Evolutionary conservation across 2,113 vertebrate species (phyloP), one percentile per base, ranked within the genome.

Genomic region (Varanus salvator): DNA sequence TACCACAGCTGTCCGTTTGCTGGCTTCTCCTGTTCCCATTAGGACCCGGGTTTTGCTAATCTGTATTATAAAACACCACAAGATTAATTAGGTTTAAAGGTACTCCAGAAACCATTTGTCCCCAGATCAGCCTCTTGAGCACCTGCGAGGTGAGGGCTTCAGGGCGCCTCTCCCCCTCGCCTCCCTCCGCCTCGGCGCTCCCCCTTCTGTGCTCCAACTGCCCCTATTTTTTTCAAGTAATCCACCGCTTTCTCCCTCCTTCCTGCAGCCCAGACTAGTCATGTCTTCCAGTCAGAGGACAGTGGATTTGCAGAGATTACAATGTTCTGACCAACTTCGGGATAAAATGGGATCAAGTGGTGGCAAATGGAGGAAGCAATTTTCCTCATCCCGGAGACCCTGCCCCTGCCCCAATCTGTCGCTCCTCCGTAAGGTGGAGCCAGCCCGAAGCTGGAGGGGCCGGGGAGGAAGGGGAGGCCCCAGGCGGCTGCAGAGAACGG

Each of bases 261-360:
- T 15, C 11, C 69, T 29, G 48, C 31, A 50, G 19, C 66, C 66
- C 5, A 27, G 21, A 54, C 50, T 31, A 3, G 71, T 3, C 72
- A 27, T 76, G 72, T 76, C 85, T 76, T 75, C 64, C 72, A 6
- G 52, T 15, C 12, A 3, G 52, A 86, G 85, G 85, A 86, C 85
- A 76, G 71, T 52, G 72, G 85, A 86, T 86, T 86, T 86, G 85
- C 52, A 11, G 71, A 75, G 85, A 86, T 86, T 86, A 86, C 72
- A 76, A 60, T 38, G 52, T 86, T 86, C 85, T 60, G 38, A 76
- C 71, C 71, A 86, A 76, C n/a, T 86, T 76, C n/a, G n/a, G 85
- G 71, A 86, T 86, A 86, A 86, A 86, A 60, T 27, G 64, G 68
- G 85, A 76, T 86, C 75, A 86, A 86, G 72, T 72, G 27, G 71